Conservation (phyloP, 2,888 invertebrate species). For the Lasius platythorax region DNA sequence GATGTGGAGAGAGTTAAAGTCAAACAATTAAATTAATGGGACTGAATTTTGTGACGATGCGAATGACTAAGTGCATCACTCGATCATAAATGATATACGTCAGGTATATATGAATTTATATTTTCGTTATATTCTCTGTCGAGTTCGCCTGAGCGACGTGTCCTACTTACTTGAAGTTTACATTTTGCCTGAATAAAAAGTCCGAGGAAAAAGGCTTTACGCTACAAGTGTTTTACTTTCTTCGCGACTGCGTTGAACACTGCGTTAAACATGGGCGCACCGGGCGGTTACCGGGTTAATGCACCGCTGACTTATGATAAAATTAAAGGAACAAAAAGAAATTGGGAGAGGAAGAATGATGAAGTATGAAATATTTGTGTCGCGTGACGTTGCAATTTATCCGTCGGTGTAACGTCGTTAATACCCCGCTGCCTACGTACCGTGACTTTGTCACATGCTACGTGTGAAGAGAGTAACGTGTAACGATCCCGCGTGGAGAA, state of each 20-base stretch:
- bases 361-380: constrained; percentile 71
- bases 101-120: not conserved
- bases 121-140: not conserved
- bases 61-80: not conserved
- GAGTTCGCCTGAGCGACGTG: constrained; percentile 16
- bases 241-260: constrained; percentile 24
- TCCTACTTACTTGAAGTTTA: constrained; percentile 34
- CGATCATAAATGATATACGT: not conserved
- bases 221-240: constrained; percentile 40
- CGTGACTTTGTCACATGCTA: constrained; percentile 62
- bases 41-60: not conserved
- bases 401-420: constrained; percentile 64
- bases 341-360: constrained; percentile 44
- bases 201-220: not conserved
- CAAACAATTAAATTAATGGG: not conserved
- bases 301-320: constrained; percentile 46
- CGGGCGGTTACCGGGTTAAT: constrained; percentile 42
- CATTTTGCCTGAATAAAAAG: constrained; percentile 50
- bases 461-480: constrained; percentile 36
- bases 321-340: constrained; percentile 40
- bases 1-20: not conserved
- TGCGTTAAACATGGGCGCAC: constrained; percentile 37
- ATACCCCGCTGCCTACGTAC: constrained; percentile 61
- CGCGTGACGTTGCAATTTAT: constrained; percentile 72
- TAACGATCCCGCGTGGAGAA: constrained; percentile 44